Evolutionary conservation across 2,888 invertebrate genomes (phyloP), one percentile per base, ranked within the genome.

Genomic region (Bellardia pandia): DNA sequence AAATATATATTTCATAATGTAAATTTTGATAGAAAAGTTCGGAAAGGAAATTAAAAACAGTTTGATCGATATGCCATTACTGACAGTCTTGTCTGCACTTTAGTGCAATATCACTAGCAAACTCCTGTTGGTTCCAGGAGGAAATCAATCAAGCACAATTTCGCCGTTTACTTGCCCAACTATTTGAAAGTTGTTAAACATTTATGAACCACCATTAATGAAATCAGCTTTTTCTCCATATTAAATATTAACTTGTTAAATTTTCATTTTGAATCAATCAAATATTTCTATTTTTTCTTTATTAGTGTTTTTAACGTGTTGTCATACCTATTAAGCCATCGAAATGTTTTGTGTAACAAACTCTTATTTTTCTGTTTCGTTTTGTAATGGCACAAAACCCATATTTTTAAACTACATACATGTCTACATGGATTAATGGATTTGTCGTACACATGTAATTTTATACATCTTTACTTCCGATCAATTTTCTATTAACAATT

Each of bases 401-500:
- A 51, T 53, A 51, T 64, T 76, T 23, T 53, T 71, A 71, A 51
- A 53, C 51, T 64, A 40, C 53, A 40, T n/a, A 69, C 30, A 42
- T 30, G 11, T 48, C 4, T 48, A 53, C 53, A 51, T 33, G 37
- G 16, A 64, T 62, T 76, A 42, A 66, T 56, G 40, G 16, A 64
- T 42, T 23, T 9, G 56, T 45, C 45, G 45, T n/a, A 77, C n/a
- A 66, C 53, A 42, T 79, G 56, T 78, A 68, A 58, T 66, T 85
- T 75, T 71, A 71, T 75, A 71, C 56, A 80, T 75, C 79, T 75
- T 71, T 69, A 80, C 85, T 80, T 80, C 85, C 76, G 80, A 85
- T 85, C 75, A 80, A 85, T 76, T 69, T 48, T 45, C 48, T 42
- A 75, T 48, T 71, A 64, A 64, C 51, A 42, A 72, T 64, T 72